phyloP scores from a whole-genome alignment of 2,888 invertebrate genomes.

The Beris morrisii region DNA sequence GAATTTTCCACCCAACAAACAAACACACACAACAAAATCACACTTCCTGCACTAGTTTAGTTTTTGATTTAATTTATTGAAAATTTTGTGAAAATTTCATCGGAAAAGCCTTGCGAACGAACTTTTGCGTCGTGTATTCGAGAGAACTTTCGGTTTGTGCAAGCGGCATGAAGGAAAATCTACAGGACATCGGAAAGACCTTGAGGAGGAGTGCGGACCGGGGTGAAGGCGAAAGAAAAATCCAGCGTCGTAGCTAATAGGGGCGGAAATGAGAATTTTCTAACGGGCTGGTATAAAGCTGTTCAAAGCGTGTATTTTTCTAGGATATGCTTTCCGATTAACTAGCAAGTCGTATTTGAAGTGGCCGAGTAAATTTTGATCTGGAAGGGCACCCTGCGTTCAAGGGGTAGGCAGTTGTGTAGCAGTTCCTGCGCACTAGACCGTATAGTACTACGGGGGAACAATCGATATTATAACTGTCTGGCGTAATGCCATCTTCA shows the following conservation, averaged over 20 bases:
- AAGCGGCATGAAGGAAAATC: constrained; percentile 22
- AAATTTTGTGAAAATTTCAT: background rate
- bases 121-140: constrained; percentile 21
- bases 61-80: background rate
- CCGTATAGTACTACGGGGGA: background rate
- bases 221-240: constrained; percentile 2
- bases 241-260: constrained; percentile 16
- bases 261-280: background rate
- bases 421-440: constrained; percentile 12
- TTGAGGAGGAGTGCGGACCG: background rate
- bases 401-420: constrained; percentile 1
- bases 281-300: background rate
- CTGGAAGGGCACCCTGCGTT: constrained; percentile 1
- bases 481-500: too few species aligned
- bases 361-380: too few species aligned
- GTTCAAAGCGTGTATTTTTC: too few species aligned
- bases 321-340: too few species aligned
- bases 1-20: background rate
- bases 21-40: constrained; percentile 8
- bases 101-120: background rate
- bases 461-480: constrained; percentile 10
- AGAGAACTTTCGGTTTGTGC: constrained; percentile 10
- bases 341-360: too few species aligned
- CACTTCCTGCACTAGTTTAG: background rate
- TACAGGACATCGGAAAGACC: constrained; percentile 22